Evolutionary conservation across 2,113 vertebrate species (phyloP).

Genomic region (Himantopus leucocephalus): DNA sequence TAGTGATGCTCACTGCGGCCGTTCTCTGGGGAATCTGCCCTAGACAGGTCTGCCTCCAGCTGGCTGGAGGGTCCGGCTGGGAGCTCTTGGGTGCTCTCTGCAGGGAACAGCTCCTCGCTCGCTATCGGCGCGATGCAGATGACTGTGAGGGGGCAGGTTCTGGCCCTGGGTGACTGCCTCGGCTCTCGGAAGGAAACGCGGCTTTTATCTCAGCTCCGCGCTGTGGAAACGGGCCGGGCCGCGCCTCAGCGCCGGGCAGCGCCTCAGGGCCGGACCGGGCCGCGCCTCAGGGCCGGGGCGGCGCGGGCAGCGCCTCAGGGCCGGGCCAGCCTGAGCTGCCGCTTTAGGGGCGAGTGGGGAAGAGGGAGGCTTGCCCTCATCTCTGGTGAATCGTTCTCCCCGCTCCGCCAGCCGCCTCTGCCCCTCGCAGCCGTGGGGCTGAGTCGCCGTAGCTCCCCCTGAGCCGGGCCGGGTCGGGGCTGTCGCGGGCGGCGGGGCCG

Average conservation of each 20-base stretch:
- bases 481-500: neutral
- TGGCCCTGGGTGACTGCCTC: neutral
- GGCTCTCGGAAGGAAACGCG: neutral
- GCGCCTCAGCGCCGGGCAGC: no score
- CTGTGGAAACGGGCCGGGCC: neutral
- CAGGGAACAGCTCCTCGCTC: neutral
- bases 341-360: neutral
- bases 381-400: neutral
- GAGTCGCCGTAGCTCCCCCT: neutral
- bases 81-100: neutral
- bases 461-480: neutral
- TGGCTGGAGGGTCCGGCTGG: neutral
- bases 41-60: neutral
- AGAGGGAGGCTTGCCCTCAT: neutral
- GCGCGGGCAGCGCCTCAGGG: no score
- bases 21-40: neutral
- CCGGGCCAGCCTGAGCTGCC: neutral
- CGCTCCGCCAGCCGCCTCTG: neutral
- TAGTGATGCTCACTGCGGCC: fast-evolving
- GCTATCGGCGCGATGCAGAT: neutral
- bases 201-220: neutral
- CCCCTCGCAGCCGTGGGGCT: neutral
- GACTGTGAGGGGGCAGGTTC: fast-evolving
- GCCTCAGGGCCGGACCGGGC: no score
- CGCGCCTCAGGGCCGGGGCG: no score